These are phyloP conservation scores for Ariopsis seemanni DNA, from an alignment of 2,113 vertebrate species.

Conservation along the genomic window DNA sequence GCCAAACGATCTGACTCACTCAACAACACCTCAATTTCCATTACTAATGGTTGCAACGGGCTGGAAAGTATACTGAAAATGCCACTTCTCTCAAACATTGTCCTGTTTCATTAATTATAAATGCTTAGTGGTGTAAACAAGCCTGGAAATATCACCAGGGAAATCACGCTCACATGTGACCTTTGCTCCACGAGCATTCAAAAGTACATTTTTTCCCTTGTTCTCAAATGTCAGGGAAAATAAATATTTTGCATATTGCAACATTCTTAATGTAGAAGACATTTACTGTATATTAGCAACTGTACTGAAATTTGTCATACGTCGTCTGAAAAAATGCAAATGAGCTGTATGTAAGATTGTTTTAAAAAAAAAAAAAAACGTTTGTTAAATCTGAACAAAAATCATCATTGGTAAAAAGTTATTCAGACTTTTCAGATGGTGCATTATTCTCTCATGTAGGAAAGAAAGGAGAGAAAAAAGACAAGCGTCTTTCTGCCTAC, in stretches of 20 bases:
- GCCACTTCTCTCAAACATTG: slow-evolving; percentile 23
- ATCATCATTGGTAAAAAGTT: neutral
- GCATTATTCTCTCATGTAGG: neutral
- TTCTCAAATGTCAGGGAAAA: slow-evolving; percentile 28
- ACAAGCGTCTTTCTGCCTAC: neutral
- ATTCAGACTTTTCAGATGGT: too few relatives aligned
- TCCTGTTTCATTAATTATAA: slow-evolving; percentile 22
- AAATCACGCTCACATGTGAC: neutral
- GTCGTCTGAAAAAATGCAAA: neutral
- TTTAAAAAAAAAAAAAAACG: neutral
- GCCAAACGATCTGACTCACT: neutral
- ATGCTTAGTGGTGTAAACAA: slow-evolving; percentile 30
- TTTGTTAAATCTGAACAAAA: neutral
- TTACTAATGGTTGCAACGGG: neutral
- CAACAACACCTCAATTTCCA: neutral
- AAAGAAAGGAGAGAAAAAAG: neutral
- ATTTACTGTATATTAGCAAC: neutral
- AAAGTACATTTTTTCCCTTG: slow-evolving; percentile 22
- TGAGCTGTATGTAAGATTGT: neutral
- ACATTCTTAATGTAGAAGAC: slow-evolving; percentile 8
- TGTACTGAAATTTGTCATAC: neutral
- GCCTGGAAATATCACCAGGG: slow-evolving; percentile 18
- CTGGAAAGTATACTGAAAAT: slow-evolving; percentile 15
- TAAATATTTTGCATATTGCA: slow-evolving; percentile 10
- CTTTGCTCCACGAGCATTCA: neutral